Percentiles rank a stretch among this genome's conserved stretches.
Evolutionary conservation across 2,113 vertebrate species (phyloP).

Genomic region (Pteropus alecto): DNA sequence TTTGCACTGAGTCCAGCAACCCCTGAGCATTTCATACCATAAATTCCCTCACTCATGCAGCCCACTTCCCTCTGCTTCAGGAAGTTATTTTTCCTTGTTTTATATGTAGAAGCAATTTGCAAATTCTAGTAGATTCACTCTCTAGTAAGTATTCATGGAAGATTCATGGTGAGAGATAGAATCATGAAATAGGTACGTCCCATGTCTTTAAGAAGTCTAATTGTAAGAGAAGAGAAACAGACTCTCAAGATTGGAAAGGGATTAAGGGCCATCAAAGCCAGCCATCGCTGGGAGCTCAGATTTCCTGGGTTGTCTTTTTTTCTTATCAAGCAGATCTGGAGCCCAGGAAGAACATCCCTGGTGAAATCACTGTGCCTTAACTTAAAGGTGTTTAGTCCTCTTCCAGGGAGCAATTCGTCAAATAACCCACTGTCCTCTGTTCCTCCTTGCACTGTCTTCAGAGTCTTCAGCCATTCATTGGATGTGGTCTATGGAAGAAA

Average conservation of each 20-base stretch:
- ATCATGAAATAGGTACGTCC: not conserved
- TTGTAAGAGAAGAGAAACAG: not conserved
- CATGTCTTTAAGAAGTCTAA: not conserved
- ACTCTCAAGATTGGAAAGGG: not conserved
- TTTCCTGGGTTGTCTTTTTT: not conserved
- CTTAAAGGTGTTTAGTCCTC: not conserved
- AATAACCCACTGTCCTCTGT: not conserved
- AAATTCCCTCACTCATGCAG: not conserved
- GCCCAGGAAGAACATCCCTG: not conserved
- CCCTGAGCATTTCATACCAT: not conserved
- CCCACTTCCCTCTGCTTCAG: not conserved
- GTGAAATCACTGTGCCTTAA: not conserved
- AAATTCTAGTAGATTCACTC: not conserved
- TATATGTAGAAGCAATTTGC: conserved; percentile 2
- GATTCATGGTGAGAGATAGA: not conserved
- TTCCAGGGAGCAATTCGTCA: not conserved
- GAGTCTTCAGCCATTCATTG: not conserved
- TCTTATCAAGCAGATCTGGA: not conserved
- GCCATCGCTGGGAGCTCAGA: not conserved
- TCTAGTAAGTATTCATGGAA: not conserved
- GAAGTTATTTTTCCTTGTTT: conserved; percentile 27
- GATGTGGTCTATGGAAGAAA: not conserved
- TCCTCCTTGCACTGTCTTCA: not conserved
- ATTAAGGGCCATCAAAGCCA: not conserved
- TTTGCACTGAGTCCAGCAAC: not conserved